These are phyloP conservation scores for Thelaira solivaga DNA, from an alignment of 2,888 invertebrate genomes.

Conservation along the genomic window DNA sequence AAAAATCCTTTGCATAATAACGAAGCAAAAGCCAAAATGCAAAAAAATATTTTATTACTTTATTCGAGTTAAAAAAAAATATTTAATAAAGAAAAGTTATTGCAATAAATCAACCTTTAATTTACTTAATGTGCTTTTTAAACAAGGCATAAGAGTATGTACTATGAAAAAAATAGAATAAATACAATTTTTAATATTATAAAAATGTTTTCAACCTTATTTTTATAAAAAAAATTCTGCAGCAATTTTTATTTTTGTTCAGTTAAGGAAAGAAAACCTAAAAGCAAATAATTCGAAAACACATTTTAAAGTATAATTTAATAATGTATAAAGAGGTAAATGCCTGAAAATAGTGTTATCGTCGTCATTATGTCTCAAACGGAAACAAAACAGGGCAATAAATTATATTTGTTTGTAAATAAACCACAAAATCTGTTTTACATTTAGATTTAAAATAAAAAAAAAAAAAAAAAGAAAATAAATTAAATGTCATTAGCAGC, in stretches of 20 bases:
- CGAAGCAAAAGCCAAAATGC: no score
- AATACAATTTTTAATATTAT: not conserved
- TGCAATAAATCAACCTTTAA: slow-evolving; percentile 58
- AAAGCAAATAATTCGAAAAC: slow-evolving; percentile 15
- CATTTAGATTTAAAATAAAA: no score
- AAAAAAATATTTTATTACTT: not conserved
- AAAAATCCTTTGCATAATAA: no score
- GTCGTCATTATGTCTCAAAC: slow-evolving; percentile 55
- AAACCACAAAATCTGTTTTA: no score
- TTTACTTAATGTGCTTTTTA: slow-evolving; percentile 52
- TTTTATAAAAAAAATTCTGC: no score
- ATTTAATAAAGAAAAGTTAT: not conserved
- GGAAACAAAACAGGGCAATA: slow-evolving; percentile 60
- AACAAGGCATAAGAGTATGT: not conserved
- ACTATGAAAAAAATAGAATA: not conserved
- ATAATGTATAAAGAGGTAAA: slow-evolving; percentile 58
- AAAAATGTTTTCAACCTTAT: no score
- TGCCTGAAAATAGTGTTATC: slow-evolving; percentile 52
- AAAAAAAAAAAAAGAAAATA: no score
- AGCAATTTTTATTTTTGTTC: no score
- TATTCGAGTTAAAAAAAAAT: not conserved
- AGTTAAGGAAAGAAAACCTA: slow-evolving; percentile 9
- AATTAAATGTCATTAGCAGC: no score
- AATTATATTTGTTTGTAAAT: slow-evolving; percentile 34
- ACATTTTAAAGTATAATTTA: slow-evolving; percentile 58